Conservation (phyloP, 2,888 invertebrate species). For the Oligia strigilis region DNA sequence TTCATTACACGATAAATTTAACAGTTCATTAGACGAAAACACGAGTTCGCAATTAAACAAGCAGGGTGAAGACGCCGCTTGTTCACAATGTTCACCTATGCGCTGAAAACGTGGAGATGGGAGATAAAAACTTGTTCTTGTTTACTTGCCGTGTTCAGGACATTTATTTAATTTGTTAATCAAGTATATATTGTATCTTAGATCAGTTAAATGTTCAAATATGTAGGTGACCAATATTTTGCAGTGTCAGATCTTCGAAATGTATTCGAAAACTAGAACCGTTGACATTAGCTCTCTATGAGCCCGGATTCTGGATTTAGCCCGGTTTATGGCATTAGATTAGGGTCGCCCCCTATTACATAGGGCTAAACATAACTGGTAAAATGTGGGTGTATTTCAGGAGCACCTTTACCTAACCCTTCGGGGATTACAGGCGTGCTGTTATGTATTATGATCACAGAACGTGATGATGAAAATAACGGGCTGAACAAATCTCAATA, state of each 20-base stretch:
- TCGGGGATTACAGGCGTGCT: not conserved
- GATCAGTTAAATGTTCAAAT: not conserved
- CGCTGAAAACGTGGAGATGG: slow-evolving; percentile 43
- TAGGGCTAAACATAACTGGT: not conserved
- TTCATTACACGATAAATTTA: slow-evolving; percentile 68
- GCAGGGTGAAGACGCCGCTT: slow-evolving; percentile 34
- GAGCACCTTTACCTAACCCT: not conserved
- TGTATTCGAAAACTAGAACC: not conserved
- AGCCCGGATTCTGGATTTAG: not conserved
- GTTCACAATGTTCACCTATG: slow-evolving; percentile 28
- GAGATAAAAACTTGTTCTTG: slow-evolving; percentile 42
- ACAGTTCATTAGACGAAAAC: slow-evolving; percentile 59
- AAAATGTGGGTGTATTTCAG: not conserved
- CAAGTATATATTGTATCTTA: not conserved
- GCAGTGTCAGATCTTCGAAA: not conserved
- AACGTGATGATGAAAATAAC: not conserved
- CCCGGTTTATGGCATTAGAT: not conserved
- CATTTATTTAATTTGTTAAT: slow-evolving; percentile 21
- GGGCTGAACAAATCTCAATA: not conserved
- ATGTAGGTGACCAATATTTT: not conserved
- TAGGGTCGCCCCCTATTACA: not conserved
- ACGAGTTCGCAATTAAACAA: slow-evolving; percentile 57
- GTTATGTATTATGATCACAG: not conserved
- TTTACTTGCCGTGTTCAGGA: slow-evolving; percentile 5
- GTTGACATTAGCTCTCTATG: not conserved